Percentiles rank a stretch among this genome's conserved stretches.
Evolutionary conservation across 2,797 vertebrate species (phyloP).

Genomic region (Typhlichthys subterraneus): DNA sequence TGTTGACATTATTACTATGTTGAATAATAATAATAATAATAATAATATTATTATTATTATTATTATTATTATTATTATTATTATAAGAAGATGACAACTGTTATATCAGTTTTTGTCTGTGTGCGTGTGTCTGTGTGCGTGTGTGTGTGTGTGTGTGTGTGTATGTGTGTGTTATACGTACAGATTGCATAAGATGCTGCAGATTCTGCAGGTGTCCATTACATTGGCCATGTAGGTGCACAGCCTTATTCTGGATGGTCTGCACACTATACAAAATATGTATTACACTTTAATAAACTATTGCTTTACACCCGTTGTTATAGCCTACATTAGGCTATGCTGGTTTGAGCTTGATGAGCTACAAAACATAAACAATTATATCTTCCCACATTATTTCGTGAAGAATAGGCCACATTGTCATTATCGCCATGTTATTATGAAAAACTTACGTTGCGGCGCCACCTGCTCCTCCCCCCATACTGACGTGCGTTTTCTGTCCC

Average conservation of each 20-base stretch:
- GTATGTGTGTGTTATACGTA: slow-evolving; percentile 50
- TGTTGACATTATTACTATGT: too few species aligned
- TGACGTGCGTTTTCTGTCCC: slow-evolving; percentile 1
- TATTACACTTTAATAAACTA: not conserved
- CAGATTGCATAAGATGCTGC: slow-evolving; percentile 44
- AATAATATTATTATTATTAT: too few species aligned
- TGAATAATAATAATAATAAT: too few species aligned
- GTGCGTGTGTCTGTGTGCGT: not conserved
- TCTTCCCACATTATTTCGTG: too few species aligned
- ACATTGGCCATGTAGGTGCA: slow-evolving; percentile 45
- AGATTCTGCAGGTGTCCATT: slow-evolving; percentile 50
- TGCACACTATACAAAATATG: slow-evolving; percentile 38
- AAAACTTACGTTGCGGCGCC: slow-evolving; percentile 3
- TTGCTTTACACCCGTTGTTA: too few species aligned
- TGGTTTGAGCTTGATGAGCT: too few species aligned
- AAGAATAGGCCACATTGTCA: too few species aligned
- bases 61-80: too few species aligned
- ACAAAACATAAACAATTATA: too few species aligned
- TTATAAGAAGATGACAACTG: too few species aligned
- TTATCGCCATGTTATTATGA: too few species aligned
- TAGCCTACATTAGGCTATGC: too few species aligned
- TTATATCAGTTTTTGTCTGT: not conserved
- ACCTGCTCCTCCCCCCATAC: slow-evolving; percentile 5
- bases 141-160: not conserved
- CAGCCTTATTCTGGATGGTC: slow-evolving; percentile 30